These are phyloP conservation scores for Atopsyche davidsoni DNA, from an alignment of 1,140 invertebrate genomes.

Conservation along the genomic window DNA sequence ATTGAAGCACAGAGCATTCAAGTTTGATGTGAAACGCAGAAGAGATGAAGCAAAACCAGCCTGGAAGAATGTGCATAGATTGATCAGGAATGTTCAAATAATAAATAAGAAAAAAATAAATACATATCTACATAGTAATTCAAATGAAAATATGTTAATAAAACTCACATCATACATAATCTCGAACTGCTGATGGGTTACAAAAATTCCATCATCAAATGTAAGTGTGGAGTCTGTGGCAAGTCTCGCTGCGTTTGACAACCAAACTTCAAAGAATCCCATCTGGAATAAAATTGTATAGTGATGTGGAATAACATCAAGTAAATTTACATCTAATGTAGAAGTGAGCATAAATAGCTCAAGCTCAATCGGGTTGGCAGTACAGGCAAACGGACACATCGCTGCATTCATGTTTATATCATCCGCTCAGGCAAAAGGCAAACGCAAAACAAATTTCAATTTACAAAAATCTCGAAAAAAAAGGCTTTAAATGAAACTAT, in stretches of 20 bases:
- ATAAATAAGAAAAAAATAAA: background rate
- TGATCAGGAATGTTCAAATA: background rate
- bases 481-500: too few species aligned
- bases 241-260: slow-evolving; percentile 78
- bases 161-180: slow-evolving; percentile 88
- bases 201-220: slow-evolving; percentile 87
- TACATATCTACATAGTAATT: background rate
- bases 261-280: slow-evolving; percentile 95
- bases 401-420: too few species aligned
- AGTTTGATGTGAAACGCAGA: slow-evolving; percentile 71
- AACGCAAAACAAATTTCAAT: too few species aligned
- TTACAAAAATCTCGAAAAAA: too few species aligned
- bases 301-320: slow-evolving; percentile 9
- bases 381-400: too few species aligned
- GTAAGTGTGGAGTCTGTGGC: slow-evolving; percentile 76
- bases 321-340: background rate
- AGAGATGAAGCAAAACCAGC: slow-evolving; percentile 66
- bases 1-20: slow-evolving; percentile 73
- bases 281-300: slow-evolving; percentile 36
- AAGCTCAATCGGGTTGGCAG: too few species aligned
- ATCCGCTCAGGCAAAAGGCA: too few species aligned
- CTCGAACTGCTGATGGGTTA: slow-evolving; percentile 80
- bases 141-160: background rate
- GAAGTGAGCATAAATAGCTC: too few species aligned
- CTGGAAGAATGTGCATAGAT: too few species aligned